Evolutionary conservation across 2,797 vertebrate genomes (phyloP), one percentile per base, ranked within the genome.

Genomic region (Podarcis siculus): DNA sequence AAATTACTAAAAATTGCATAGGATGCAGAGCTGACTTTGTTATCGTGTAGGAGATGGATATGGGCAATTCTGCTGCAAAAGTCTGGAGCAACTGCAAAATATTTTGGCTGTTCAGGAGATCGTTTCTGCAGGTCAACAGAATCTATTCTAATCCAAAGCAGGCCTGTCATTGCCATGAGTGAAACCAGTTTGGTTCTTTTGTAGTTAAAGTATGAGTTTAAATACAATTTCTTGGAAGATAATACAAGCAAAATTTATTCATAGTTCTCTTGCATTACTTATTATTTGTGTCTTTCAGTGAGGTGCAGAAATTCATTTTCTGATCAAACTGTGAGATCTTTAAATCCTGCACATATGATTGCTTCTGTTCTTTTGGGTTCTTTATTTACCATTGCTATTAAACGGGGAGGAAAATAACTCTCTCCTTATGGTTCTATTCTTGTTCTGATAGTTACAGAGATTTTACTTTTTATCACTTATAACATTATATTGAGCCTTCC

Each of bases 191-290:
- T 64, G 17, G 27, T 85, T 84, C 15, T 8, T 37, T 61, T 75
- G 45, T 58, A 37, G 21, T 85, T 85, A 25, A 37, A 27, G 25
- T 58, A 1, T 84, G 35, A 12, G 77, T 45, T 76, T 85, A 12
- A 85, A 85, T 83, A 83, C 61, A 58, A 82, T 86, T 79, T 55
- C 35, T 45, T 82, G 32, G 77, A 87, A 37, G 8, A 72, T 35
- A 80, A 23, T 71, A 10, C 37, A 64, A 83, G 15, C 49, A 86
- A n/a, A 84, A 87, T 85, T 2, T 45, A 83, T 61, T 3, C 3
- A 30, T 75, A 58, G 3, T 69, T 85, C 61, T 90, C 76, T 55
- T 78, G 64, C 61, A 58, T 83, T 89, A 58, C 64, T 76, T 25
- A 42, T 17, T 39, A 67, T 85, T 39, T 39, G 61, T 21, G 42